Evolutionary conservation across 2,113 vertebrate species (phyloP).

Genomic region (Calcarius ornatus): DNA sequence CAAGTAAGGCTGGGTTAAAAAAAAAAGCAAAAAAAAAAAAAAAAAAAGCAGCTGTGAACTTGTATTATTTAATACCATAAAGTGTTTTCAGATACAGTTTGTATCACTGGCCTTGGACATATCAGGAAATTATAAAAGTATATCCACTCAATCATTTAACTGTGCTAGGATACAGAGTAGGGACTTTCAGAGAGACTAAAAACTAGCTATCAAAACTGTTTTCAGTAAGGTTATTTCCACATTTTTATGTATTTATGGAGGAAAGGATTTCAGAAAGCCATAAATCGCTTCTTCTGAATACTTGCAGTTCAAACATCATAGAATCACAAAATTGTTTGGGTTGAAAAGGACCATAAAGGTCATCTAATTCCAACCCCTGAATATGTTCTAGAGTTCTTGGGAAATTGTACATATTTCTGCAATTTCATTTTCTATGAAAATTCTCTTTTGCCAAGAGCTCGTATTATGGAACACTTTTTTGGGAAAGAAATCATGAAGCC

Average conservation of each 20-base stretch:
- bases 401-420: neutral
- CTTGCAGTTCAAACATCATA: neutral
- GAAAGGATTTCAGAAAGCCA: neutral
- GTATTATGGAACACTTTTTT: neutral
- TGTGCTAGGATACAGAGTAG: neutral
- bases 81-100: neutral
- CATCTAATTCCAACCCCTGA: neutral
- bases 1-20: neutral
- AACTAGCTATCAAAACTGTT: neutral
- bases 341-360: neutral
- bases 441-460: neutral
- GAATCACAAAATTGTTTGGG: neutral
- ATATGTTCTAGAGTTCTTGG: neutral
- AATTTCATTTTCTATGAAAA: neutral
- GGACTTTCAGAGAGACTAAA: neutral
- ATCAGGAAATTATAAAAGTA: neutral
- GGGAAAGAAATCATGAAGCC: neutral
- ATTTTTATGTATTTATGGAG: neutral
- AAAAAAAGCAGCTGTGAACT: neutral
- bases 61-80: neutral
- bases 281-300: neutral
- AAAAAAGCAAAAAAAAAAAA: neutral
- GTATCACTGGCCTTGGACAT: neutral
- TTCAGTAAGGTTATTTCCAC: neutral
- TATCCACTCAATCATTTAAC: neutral